These are phyloP conservation scores for Mimas tiliae DNA, from an alignment of 2,888 invertebrate species.

Conservation along the genomic window DNA sequence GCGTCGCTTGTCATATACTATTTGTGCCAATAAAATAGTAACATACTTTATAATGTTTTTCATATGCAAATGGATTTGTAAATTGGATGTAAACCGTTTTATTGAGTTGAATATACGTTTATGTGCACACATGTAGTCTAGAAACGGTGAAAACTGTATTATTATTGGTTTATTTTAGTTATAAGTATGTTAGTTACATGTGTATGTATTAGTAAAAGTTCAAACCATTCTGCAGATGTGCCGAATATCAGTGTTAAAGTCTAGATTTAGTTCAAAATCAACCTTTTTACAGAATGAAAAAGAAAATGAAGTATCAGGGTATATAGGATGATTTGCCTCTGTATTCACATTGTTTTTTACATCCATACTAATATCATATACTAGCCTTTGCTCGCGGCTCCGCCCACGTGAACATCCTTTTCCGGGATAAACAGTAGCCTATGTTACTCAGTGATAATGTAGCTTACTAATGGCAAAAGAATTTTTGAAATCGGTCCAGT, in stretches of 20 bases:
- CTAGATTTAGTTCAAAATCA: no score
- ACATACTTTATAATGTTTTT: conserved; percentile 15
- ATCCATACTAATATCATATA: no score
- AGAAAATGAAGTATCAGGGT: no score
- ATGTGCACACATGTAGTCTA: neutral
- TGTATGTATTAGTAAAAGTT: neutral
- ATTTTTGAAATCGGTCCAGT: no score
- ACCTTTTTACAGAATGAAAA: no score
- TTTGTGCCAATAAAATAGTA: conserved; percentile 1
- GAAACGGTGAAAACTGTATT: neutral
- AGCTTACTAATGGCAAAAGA: no score
- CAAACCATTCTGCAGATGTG: neutral
- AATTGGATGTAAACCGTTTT: neutral
- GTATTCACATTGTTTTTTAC: no score
- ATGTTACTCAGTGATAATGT: no score
- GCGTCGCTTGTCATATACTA: conserved; percentile 10
- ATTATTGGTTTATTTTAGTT: neutral
- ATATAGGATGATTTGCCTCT: no score
- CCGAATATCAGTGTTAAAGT: neutral
- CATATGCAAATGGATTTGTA: conserved; percentile 11
- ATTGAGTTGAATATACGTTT: neutral
- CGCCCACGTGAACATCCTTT: no score
- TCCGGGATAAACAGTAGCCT: no score
- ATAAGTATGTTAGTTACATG: neutral
- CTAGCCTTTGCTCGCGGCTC: no score